A percentile compares a stretch with the other conserved stretches of the same genome.
phyloP scores from a whole-genome alignment of 2,888 invertebrate genomes.

The Sesia bembeciformis region DNA sequence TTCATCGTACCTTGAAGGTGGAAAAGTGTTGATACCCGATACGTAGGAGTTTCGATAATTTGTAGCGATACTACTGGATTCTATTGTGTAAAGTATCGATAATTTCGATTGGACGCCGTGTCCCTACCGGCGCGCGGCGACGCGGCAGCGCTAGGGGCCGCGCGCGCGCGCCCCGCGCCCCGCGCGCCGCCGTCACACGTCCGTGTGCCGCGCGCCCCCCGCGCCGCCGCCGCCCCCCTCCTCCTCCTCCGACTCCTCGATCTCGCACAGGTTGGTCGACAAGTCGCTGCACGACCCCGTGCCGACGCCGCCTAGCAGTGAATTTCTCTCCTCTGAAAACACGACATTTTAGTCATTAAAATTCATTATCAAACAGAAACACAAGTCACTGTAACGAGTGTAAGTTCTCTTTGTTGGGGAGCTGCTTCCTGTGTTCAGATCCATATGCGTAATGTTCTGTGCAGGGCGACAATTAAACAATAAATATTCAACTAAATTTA shows the following conservation, averaged over 20 bases:
- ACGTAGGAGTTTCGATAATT: too few relatives aligned
- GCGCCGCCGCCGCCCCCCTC: constrained; percentile 15
- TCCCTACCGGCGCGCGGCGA: background rate
- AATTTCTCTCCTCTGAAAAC: constrained; percentile 80
- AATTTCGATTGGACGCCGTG: background rate
- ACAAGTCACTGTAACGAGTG: background rate
- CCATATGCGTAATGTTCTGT: too few relatives aligned
- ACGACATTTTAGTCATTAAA: background rate
- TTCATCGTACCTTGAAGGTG: too few relatives aligned
- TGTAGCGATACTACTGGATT: too few relatives aligned
- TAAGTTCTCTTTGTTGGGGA: background rate
- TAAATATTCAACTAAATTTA: too few relatives aligned
- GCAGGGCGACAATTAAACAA: too few relatives aligned
- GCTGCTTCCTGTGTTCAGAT: background rate
- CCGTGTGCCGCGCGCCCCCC: constrained; percentile 33
- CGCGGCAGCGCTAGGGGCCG: constrained; percentile 13
- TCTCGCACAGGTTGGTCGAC: constrained; percentile 92
- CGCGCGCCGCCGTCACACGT: constrained; percentile 54
- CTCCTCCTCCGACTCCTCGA: constrained; percentile 90
- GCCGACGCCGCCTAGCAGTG: constrained; percentile 77
- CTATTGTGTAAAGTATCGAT: too few relatives aligned
- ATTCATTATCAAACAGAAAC: background rate
- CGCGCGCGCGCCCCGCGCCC: constrained; percentile 15
- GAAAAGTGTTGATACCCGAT: too few relatives aligned
- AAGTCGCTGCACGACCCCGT: constrained; percentile 86